Evolutionary conservation across 2,888 invertebrate species (phyloP).

Genomic region (Torymus texanus): DNA sequence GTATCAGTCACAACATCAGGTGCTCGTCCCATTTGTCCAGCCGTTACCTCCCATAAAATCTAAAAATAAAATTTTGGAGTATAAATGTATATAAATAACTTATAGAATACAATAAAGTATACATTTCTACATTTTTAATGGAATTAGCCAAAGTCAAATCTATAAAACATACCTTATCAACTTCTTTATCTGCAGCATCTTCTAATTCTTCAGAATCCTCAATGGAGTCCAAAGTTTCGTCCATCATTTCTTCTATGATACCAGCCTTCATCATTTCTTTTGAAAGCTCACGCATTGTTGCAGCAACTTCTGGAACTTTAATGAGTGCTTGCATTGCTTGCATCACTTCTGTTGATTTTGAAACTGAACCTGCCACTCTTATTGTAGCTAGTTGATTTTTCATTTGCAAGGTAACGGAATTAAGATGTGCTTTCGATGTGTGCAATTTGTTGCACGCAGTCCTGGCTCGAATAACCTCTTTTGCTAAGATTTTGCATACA

Average conservation of each 20-base stretch:
- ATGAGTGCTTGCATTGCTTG: conserved; percentile 96
- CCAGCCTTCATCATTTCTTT: conserved; percentile 99
- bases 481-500: conserved; percentile 94
- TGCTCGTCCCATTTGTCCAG: conserved; percentile 93
- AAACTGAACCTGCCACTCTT: conserved; percentile 92
- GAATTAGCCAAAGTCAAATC: no score
- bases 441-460: conserved; percentile 94
- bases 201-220: conserved; percentile 97
- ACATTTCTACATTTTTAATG: no score
- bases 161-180: conserved; percentile 83
- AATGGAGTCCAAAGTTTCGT: conserved; percentile 95
- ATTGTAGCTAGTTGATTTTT: conserved; percentile 98
- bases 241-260: conserved; percentile 99
- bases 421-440: conserved; percentile 97
- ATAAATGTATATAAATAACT: neutral
- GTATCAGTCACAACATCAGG: conserved; percentile 86
- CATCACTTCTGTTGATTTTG: conserved; percentile 99
- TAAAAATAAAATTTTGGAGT: conserved; percentile 64
- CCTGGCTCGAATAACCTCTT: conserved; percentile 91
- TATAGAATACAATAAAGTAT: neutral
- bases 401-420: conserved; percentile 97
- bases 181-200: conserved; percentile 95
- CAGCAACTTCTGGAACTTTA: conserved; percentile 93
- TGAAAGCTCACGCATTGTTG: conserved; percentile 97
- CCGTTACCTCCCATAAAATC: conserved; percentile 92